Base-by-base conservation (phyloP, 2,888 invertebrate species). In the Sericinus montela region DNA sequence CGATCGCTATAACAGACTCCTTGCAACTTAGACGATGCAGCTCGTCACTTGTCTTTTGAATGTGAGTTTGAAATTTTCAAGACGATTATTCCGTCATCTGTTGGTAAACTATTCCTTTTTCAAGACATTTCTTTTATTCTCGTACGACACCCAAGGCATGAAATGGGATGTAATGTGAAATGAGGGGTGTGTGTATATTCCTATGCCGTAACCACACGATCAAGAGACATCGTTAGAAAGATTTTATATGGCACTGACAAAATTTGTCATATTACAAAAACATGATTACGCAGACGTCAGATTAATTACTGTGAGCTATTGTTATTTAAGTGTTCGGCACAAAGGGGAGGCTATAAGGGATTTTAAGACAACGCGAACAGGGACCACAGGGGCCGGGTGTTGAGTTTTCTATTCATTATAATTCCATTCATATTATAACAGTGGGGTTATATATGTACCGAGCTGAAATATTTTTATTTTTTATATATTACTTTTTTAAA, bases 221-320 rank as follows among this genome's bases (percentile, higher is more conserved):
- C n/a, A n/a, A n/a, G n/a, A n/a, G n/a, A n/a, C n/a, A n/a, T n/a
- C n/a, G n/a, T n/a, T n/a, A n/a, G n/a, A n/a, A n/a, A n/a, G n/a
- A n/a, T n/a, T n/a, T n/a, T n/a, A n/a, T n/a, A n/a, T n/a, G n/a
- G n/a, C n/a, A n/a, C n/a, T n/a, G n/a, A n/a, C n/a, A n/a, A n/a
- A n/a, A n/a, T n/a, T n/a, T n/a, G 36, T 41, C 30, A 14, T 25
- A 38, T 48, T 37, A 48, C 15, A 13, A 32, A 32, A 34, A 38
- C 39, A 40, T 39, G 30, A 25, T 25, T 28, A 46, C 35, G 40
- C 38, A 43, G 37, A 43, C 39, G 43, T 44, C 39, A 49, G 39
- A 49, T 44, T 49, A 44, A 43, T 43, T n/a, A n/a, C n/a, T 48
- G 37, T 37, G 37, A 37, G 15, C 34, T 34, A 34, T 49, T 39